Base-by-base conservation (phyloP, 2,888 invertebrate genomes). In the Lycophotia porphyrea region DNA sequence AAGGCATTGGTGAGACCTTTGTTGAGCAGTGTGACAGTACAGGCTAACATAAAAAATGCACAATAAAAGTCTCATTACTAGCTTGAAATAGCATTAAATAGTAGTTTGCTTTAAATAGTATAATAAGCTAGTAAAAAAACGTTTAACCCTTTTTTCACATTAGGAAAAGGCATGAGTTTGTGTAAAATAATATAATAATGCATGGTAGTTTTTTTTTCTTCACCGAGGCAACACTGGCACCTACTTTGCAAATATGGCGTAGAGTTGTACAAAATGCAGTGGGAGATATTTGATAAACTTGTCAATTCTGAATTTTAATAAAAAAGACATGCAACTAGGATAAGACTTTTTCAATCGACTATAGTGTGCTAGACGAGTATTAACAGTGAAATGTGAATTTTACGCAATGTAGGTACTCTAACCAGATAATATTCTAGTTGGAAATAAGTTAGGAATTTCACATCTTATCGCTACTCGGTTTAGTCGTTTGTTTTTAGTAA, bases 171-270 rank as follows among this genome's bases (percentile, higher is more conserved):
- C 5, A 31, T 9, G 27, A 27, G 13, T 49, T 42, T 24, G 15
- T 18, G 8, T 39, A n/a, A n/a, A n/a, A n/a, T n/a, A n/a, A 0
- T 65, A 24, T 52, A 52, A 55, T 27, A 61, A 11, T n/a, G 7
- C 5, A 66, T 81, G 66, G 80, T 80, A 80, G 74, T 27, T 58
- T 74, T 73, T 69, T 78, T 76, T 77, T 72, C 80, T 83, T 72
- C 60, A 27, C 9, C 21, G 42, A 91, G 91, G 93, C 91, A 94
- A 90, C 92, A 91, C 88, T 74, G 5, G 74, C 76, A 85, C 76
- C 85, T 91, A 90, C 87, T 90, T 92, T 90, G 93, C 94, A 94
- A 95, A 95, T 94, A 96, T 96, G 96, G 96, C 96, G 96, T 94
- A 95, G 91, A 91, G 92, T 93, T 92, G 92, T 92, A 93, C 93